A percentile compares a stretch with the other conserved stretches of the same genome.
These are phyloP conservation scores for Boloria selene DNA, from an alignment of 2,888 invertebrate species.

Conservation along the genomic window DNA sequence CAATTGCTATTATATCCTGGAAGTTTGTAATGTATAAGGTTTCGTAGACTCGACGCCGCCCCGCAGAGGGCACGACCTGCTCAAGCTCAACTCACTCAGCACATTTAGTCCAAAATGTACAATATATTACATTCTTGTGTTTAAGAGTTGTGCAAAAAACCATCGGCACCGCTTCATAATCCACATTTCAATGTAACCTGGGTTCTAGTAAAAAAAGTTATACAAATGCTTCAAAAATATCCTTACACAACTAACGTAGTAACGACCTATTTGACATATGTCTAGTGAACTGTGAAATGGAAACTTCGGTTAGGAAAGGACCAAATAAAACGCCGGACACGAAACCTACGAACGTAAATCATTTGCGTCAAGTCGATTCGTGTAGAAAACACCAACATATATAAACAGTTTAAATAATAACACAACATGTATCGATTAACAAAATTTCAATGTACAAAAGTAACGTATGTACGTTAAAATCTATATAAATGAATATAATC, in stretches of 20 bases:
- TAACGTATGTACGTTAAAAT: slow-evolving; percentile 74
- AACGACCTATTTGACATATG: slow-evolving; percentile 69
- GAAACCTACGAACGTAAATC: slow-evolving; percentile 72
- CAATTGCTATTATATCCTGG: too few species aligned
- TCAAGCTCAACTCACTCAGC: slow-evolving; percentile 77
- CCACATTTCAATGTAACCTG: slow-evolving; percentile 70
- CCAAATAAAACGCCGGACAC: slow-evolving; percentile 48
- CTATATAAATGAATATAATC: slow-evolving; percentile 55
- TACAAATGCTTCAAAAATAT: slow-evolving; percentile 82
- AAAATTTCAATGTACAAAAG: slow-evolving; percentile 81
- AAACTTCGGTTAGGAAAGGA: slow-evolving; percentile 70
- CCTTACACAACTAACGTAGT: slow-evolving; percentile 81
- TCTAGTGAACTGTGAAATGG: slow-evolving; percentile 75
- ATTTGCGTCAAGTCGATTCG: slow-evolving; percentile 72
- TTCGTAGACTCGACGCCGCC: too few species aligned
- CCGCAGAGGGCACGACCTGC: slow-evolving; percentile 46
- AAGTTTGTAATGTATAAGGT: too few species aligned
- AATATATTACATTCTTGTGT: slow-evolving; percentile 79
- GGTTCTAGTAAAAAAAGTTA: slow-evolving; percentile 81
- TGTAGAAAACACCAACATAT: slow-evolving; percentile 72
- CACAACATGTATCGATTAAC: slow-evolving; percentile 70
- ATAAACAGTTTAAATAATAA: slow-evolving; percentile 81
- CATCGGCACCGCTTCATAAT: slow-evolving; percentile 75
- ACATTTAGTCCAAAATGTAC: slow-evolving; percentile 82
- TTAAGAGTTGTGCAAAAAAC: slow-evolving; percentile 77